Conservation (phyloP, 2,888 invertebrate genomes). For the Acanthacorydalis orientalis region DNA sequence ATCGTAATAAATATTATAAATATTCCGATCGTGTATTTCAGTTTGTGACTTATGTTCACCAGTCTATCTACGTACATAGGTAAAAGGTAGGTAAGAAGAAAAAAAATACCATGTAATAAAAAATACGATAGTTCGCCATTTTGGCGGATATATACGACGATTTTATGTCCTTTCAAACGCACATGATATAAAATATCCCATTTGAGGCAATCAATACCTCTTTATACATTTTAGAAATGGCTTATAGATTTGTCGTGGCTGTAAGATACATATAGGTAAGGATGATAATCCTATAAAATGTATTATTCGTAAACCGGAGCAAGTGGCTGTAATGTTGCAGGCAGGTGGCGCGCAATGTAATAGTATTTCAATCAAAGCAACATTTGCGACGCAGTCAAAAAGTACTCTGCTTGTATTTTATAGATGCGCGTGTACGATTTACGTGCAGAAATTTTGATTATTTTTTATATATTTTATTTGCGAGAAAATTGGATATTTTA, state of each 20-base stretch:
- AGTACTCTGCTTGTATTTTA: neutral
- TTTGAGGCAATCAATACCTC: slow-evolving; percentile 8
- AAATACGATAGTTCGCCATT: neutral
- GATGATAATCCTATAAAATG: neutral
- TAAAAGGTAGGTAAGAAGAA: too few relatives aligned
- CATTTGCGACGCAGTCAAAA: slow-evolving; percentile 1
- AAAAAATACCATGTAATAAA: too few relatives aligned
- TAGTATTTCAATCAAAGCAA: neutral
- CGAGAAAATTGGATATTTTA: neutral
- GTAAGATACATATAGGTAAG: neutral
- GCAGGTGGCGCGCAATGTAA: slow-evolving; percentile 1
- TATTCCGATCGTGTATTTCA: too few relatives aligned
- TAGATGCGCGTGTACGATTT: neutral
- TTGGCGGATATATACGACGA: slow-evolving; percentile 1
- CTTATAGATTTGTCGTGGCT: neutral
- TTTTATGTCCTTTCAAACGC: slow-evolving; percentile 7
- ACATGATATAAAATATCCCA: slow-evolving; percentile 7
- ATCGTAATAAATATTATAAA: too few relatives aligned
- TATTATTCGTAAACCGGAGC: neutral
- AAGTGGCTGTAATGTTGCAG: neutral
- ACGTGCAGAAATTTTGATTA: neutral
- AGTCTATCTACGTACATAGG: too few relatives aligned
- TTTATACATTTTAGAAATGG: slow-evolving; percentile 5
- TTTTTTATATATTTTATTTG: neutral
- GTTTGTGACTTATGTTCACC: too few relatives aligned